Evolutionary conservation across 2,113 vertebrate genomes (phyloP).

Genomic region (Piaya cayana): DNA sequence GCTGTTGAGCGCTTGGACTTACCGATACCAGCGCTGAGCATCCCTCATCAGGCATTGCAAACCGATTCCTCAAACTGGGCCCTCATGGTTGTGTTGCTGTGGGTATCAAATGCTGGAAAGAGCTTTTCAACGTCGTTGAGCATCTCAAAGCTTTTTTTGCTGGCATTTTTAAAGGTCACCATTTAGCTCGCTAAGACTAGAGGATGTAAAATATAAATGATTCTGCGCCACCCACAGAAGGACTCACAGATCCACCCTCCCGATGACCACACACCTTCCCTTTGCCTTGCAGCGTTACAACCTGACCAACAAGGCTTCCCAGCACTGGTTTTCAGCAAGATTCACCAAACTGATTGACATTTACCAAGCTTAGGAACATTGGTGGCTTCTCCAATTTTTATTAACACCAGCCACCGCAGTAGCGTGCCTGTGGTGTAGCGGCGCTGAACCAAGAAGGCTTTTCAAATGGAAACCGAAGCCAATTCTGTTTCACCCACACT

Average conservation of each 20-base stretch:
- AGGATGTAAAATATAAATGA: slow-evolving; percentile 21
- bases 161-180: slow-evolving; percentile 57
- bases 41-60: neutral
- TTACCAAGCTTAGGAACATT: neutral
- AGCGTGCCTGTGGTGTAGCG: neutral
- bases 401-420: neutral
- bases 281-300: neutral
- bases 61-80: neutral
- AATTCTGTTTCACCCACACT: neutral
- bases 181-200: neutral
- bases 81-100: neutral
- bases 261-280: neutral
- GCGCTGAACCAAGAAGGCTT: neutral
- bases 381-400: neutral
- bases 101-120: neutral
- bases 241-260: rapidly evolving
- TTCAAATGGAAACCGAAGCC: neutral
- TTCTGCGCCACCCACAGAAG: neutral
- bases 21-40: rapidly evolving
- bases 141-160: neutral
- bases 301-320: neutral
- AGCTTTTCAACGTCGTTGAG: neutral
- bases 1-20: neutral
- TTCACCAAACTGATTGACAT: neutral
- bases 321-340: neutral